Conservation (phyloP, 2,113 vertebrate genomes). For the Merops nubicus region DNA sequence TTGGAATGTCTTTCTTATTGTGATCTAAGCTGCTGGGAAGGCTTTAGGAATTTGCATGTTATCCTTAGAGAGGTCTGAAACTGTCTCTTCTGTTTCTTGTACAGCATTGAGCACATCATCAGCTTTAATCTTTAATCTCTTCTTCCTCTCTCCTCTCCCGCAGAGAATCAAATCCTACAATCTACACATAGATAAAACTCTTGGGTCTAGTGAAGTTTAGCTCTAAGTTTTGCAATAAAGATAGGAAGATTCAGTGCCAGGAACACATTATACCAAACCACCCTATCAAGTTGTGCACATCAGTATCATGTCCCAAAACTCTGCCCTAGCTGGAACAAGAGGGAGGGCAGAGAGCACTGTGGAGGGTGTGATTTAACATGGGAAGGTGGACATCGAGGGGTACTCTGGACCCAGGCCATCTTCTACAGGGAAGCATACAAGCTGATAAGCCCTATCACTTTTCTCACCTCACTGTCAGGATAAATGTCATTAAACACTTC, state of each 20-base stretch:
- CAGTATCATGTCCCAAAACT: background rate
- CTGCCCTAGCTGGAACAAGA: background rate
- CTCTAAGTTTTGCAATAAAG: background rate
- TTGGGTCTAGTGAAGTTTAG: background rate
- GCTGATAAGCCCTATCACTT: background rate
- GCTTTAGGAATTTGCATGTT: constrained; percentile 58
- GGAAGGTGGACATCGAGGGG: background rate
- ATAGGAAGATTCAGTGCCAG: background rate
- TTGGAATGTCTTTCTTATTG: constrained; percentile 1
- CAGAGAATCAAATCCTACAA: background rate
- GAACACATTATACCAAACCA: background rate
- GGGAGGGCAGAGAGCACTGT: background rate
- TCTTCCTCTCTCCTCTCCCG: constrained; percentile 6
- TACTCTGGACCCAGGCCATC: background rate
- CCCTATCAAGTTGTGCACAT: background rate
- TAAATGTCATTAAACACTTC: background rate
- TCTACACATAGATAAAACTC: constrained; percentile 25
- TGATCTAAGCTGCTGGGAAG: constrained; percentile 54
- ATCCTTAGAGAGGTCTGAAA: constrained; percentile 52
- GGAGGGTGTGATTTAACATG: rapidly evolving
- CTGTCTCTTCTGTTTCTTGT: constrained; percentile 6
- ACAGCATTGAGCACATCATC: background rate
- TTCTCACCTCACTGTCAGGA: background rate
- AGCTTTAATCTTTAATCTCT: constrained; percentile 58
- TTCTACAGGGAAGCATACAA: rapidly evolving